Evolutionary conservation across 1,140 invertebrate species (phyloP).

Genomic region (Drosophila lacertosa): DNA sequence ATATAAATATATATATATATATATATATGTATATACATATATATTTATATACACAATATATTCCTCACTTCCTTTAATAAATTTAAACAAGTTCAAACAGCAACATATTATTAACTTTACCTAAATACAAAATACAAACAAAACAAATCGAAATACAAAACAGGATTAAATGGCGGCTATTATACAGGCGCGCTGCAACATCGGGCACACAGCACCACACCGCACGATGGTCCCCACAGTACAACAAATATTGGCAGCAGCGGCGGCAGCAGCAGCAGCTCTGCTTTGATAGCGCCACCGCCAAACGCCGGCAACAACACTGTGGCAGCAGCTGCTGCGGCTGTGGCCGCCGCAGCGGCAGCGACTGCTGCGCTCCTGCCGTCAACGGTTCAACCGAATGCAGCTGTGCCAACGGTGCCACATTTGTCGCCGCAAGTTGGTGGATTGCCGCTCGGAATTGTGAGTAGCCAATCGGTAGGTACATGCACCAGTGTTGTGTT

Average conservation of each 20-base stretch:
- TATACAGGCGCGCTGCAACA: conserved; percentile 89
- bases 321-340: conserved; percentile 63
- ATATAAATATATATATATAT: no score
- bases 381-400: conserved; percentile 60
- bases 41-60: no score
- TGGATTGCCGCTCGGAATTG: conserved; percentile 83
- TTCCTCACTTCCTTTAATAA: conserved; percentile 2
- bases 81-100: conserved; percentile 40
- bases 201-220: conserved; percentile 91
- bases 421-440: conserved; percentile 80
- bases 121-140: conserved; percentile 64
- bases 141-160: conserved; percentile 84
- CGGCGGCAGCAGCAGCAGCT: conserved; percentile 84
- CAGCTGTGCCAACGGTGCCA: conserved; percentile 68
- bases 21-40: no score
- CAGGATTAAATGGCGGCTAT: conserved; percentile 89
- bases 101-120: conserved; percentile 58
- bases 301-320: conserved; percentile 85
- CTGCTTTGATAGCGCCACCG: conserved; percentile 85
- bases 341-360: conserved; percentile 67
- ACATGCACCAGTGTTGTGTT: conserved; percentile 57
- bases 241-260: conserved; percentile 83
- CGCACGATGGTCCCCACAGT: conserved; percentile 88
- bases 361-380: conserved; percentile 62
- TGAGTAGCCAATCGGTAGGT: conserved; percentile 85